Evolutionary conservation across 2,888 invertebrate species (phyloP).

Genomic region (Caenorhabditis becei): DNA sequence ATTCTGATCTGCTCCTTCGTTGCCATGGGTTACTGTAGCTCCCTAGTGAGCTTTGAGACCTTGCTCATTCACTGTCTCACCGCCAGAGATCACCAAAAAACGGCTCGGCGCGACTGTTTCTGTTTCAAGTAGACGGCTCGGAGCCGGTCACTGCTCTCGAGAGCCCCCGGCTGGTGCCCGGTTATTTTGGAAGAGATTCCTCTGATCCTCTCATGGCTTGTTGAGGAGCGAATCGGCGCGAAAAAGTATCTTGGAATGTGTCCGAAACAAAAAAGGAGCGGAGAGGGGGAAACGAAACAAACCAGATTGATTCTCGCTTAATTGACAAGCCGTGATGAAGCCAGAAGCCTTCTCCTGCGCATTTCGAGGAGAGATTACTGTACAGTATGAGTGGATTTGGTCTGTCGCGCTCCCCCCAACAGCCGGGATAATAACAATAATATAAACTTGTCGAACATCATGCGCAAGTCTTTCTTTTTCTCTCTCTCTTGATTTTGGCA

Average conservation of each 20-base stretch:
- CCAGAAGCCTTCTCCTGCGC: conserved; percentile 3
- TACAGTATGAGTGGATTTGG: conserved; percentile 44
- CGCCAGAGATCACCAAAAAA: conserved; percentile 30
- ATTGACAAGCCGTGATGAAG: conserved; percentile 54
- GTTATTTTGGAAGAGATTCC: conserved; percentile 34
- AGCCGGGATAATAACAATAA: conserved; percentile 58
- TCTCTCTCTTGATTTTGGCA: conserved; percentile 40
- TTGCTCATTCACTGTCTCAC: not conserved
- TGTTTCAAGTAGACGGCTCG: conserved; percentile 49
- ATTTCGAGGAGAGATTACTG: conserved; percentile 43
- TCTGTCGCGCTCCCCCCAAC: not conserved
- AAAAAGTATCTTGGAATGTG: conserved; percentile 59
- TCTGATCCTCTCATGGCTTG: not conserved
- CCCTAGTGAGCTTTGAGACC: conserved; percentile 9
- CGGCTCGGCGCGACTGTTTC: not conserved
- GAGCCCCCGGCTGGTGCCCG: not conserved
- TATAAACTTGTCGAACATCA: conserved; percentile 63
- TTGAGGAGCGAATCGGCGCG: conserved; percentile 17
- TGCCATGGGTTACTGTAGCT: not conserved
- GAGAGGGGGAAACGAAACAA: conserved; percentile 16
- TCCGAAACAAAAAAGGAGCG: conserved; percentile 34
- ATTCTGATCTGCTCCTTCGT: not conserved
- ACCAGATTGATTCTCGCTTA: conserved; percentile 62
- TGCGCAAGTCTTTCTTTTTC: conserved; percentile 9
- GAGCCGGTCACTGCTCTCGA: conserved; percentile 43